phyloP scores from a whole-genome alignment of 2,113 vertebrate species.

The human (Homo sapiens) region DNA sequence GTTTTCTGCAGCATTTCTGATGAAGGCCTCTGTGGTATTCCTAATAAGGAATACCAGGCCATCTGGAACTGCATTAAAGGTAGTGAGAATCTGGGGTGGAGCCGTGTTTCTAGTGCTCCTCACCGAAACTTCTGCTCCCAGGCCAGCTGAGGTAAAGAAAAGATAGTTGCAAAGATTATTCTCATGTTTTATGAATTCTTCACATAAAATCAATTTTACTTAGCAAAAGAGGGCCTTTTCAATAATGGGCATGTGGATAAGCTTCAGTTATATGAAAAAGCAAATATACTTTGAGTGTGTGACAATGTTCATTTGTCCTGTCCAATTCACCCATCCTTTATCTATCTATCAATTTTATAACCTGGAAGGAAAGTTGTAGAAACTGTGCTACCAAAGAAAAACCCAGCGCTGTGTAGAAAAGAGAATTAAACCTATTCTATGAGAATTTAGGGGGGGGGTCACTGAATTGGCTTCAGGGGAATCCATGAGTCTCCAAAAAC shows the following conservation, averaged over 20 bases:
- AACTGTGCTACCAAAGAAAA: neutral
- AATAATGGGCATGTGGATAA: neutral
- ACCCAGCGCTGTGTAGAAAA: neutral
- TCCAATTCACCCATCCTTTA: neutral
- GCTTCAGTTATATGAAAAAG: neutral
- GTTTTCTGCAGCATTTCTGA: slow-evolving; percentile 58
- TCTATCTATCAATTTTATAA: neutral
- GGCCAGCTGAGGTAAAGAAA: slow-evolving; percentile 78
- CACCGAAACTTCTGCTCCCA: slow-evolving; percentile 69
- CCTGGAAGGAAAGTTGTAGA: neutral
- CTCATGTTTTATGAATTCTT: slow-evolving; percentile 1
- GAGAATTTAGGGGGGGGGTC: neutral
- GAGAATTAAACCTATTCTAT: neutral
- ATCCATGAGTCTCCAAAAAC: neutral
- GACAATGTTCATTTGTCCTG: neutral
- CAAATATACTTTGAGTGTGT: neutral
- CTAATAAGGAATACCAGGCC: slow-evolving; percentile 56
- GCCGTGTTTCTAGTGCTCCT: slow-evolving; percentile 70
- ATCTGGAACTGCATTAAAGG: slow-evolving; percentile 60
- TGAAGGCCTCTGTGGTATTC: slow-evolving; percentile 74
- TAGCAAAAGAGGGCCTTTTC: neutral
- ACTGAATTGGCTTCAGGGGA: neutral
- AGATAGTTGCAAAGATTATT: slow-evolving; percentile 63
- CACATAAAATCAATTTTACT: neutral
- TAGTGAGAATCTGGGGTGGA: slow-evolving; percentile 36